Conservation (phyloP, 2,113 vertebrate genomes). For the Stegastes partitus region DNA sequence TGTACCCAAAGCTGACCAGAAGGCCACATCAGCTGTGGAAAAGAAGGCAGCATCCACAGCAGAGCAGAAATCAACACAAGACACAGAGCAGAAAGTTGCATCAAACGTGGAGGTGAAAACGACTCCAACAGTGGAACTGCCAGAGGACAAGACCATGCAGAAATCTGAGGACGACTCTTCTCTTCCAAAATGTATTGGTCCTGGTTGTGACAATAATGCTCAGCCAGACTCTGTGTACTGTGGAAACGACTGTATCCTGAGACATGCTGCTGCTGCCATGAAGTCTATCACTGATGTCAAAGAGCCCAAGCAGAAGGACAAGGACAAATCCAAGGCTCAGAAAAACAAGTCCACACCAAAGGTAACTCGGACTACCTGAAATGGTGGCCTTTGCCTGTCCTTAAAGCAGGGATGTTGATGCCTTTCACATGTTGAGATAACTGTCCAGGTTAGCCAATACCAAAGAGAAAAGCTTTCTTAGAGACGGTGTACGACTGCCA, state of each 20-base stretch:
- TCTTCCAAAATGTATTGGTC: conserved; percentile 93
- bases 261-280: conserved; percentile 95
- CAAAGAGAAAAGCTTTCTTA: neutral
- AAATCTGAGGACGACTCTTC: conserved; percentile 72
- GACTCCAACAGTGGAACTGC: conserved; percentile 3
- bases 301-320: conserved; percentile 87
- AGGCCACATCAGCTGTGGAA: conserved; percentile 14
- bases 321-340: conserved; percentile 83
- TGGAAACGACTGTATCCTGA: conserved; percentile 94
- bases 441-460: neutral
- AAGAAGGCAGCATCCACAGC: conserved; percentile 25
- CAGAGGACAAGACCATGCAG: conserved; percentile 29
- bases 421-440: neutral
- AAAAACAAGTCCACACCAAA: conserved; percentile 76
- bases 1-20: conserved; percentile 41
- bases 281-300: conserved; percentile 92
- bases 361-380: conserved; percentile 74
- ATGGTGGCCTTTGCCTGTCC: conserved; percentile 28
- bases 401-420: neutral
- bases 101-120: conserved; percentile 74
- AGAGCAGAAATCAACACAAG: conserved; percentile 50
- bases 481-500: neutral
- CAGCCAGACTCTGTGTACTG: conserved; percentile 97
- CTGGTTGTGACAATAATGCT: conserved; percentile 91
- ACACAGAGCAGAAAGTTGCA: conserved; percentile 69